Evolutionary conservation across 2,113 vertebrate species (phyloP).

Genomic region (Sapayoa aenigma): DNA sequence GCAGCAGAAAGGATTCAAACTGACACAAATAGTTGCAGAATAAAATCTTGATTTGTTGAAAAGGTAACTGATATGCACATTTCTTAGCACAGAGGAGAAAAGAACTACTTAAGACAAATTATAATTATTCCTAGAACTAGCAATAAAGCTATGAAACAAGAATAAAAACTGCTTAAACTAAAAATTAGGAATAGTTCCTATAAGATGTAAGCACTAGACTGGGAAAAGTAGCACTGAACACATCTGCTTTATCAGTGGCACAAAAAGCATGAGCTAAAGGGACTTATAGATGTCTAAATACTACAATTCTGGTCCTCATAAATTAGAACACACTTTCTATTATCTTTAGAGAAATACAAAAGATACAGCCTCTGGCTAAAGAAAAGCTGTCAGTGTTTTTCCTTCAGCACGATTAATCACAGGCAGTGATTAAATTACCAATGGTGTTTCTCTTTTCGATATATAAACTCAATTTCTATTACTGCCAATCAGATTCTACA

Average conservation of each 20-base stretch:
- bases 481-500: not conserved
- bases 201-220: not conserved
- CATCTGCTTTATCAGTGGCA: not conserved
- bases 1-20: not conserved
- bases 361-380: not conserved
- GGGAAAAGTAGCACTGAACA: not conserved
- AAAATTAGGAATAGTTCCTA: not conserved
- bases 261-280: not conserved
- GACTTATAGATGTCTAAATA: not conserved
- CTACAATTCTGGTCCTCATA: not conserved
- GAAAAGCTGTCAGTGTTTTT: not conserved
- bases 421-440: not conserved
- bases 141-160: not conserved
- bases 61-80: not conserved
- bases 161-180: not conserved
- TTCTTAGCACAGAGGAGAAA: not conserved
- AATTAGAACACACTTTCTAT: not conserved
- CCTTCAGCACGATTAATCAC: not conserved
- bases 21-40: not conserved
- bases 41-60: not conserved
- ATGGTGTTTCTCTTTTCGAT: not conserved
- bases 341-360: not conserved
- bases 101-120: not conserved
- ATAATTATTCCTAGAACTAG: not conserved
- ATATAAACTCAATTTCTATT: not conserved